These are phyloP conservation scores for Tyrophagus putrescentiae DNA, from an alignment of 1,140 invertebrate species.

Conservation along the genomic window DNA sequence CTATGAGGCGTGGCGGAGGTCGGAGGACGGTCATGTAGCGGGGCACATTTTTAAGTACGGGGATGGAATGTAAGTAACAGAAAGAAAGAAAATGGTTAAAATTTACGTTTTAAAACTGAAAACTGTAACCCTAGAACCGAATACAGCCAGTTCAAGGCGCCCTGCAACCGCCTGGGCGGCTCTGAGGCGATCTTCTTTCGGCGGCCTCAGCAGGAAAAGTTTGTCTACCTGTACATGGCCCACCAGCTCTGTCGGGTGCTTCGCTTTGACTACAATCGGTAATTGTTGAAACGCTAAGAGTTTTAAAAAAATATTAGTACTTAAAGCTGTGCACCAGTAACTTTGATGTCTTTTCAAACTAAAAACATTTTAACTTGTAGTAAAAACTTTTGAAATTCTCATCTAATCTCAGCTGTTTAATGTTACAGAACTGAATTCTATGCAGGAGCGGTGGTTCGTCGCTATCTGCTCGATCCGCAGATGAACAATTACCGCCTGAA, in stretches of 20 bases:
- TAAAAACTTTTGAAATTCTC: too few species aligned
- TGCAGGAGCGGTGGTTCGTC: not conserved
- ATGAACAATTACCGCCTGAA: not conserved
- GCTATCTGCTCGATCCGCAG: not conserved
- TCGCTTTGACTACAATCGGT: not conserved
- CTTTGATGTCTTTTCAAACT: not conserved
- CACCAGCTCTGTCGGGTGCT: not conserved
- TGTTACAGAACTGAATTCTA: not conserved
- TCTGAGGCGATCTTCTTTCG: not conserved
- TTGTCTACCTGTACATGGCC: not conserved
- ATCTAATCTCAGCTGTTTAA: not conserved
- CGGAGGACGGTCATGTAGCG: not conserved
- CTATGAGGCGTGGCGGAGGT: not conserved
- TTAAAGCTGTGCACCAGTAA: too few species aligned
- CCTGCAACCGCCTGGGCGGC: slow-evolving; percentile 5
- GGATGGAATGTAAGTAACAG: not conserved
- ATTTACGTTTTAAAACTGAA: slow-evolving; percentile 10
- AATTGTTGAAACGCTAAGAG: not conserved
- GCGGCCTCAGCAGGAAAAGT: not conserved
- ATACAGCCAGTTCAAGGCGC: not conserved
- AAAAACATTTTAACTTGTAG: too few species aligned
- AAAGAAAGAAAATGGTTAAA: too few species aligned
- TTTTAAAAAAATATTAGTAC: too few species aligned
- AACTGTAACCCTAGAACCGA: not conserved
- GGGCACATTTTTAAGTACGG: not conserved